A percentile compares a stretch with the other conserved stretches of the same genome.
These are phyloP conservation scores for Pyralis farinalis DNA, from an alignment of 2,888 invertebrate genomes.

Conservation along the genomic window DNA sequence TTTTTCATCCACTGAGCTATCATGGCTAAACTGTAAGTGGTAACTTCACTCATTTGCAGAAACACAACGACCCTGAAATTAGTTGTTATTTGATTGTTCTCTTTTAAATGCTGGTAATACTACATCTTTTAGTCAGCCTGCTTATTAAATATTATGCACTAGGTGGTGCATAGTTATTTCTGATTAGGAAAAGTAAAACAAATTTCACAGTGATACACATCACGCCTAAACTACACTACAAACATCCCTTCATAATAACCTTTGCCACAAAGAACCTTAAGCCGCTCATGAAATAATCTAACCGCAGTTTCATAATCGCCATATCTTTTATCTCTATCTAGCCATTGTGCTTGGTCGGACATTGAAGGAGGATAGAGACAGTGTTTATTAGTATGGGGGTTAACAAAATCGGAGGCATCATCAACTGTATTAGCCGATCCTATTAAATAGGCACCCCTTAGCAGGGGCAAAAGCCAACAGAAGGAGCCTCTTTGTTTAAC, in stretches of 20 bases:
- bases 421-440: slow-evolving; percentile 76
- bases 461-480: slow-evolving; percentile 71
- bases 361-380: slow-evolving; percentile 29
- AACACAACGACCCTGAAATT: too few relatives aligned
- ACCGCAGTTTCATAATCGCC: slow-evolving; percentile 48
- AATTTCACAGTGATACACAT: not conserved
- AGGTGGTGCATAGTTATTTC: too few relatives aligned
- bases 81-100: too few relatives aligned
- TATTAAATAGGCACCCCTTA: slow-evolving; percentile 66
- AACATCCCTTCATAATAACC: slow-evolving; percentile 26
- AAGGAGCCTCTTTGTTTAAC: slow-evolving; percentile 75
- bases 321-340: slow-evolving; percentile 25
- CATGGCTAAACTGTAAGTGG: too few relatives aligned
- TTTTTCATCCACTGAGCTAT: too few relatives aligned
- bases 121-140: too few relatives aligned
- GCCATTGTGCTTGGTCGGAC: slow-evolving; percentile 13
- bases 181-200: too few relatives aligned
- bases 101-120: too few relatives aligned
- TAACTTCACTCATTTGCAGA: too few relatives aligned
- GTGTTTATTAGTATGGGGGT: slow-evolving; percentile 68
- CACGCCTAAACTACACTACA: slow-evolving; percentile 13
- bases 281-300: slow-evolving; percentile 50
- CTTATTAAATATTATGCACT: too few relatives aligned
- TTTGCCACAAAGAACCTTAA: slow-evolving; percentile 47
- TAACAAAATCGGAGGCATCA: slow-evolving; percentile 63